Evolutionary conservation across 2,888 invertebrate species (phyloP), one percentile per base, ranked within the genome.

Genomic region (Limnephilus lunatus): DNA sequence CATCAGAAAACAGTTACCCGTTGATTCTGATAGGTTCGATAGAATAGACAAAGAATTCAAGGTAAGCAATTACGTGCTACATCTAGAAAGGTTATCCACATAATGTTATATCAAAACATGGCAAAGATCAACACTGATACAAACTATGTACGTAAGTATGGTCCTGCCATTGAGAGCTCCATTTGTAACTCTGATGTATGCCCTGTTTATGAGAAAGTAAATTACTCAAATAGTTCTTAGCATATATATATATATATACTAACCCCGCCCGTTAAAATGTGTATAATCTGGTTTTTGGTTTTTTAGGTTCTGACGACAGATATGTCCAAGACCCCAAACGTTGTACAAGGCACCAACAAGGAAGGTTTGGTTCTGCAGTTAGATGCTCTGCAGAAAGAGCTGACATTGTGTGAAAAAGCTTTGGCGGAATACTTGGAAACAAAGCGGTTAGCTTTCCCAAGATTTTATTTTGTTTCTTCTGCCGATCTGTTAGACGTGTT

Each of bases 381-480:
- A 85, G 99, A 99, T 94, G 96, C 96, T 90, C 95, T 99, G 88
- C 99, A 99, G 95, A 97, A 97, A 94, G 98, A 98, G 95, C 96
- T 99, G 93, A 97, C 98, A 0, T 96, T 99, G 48, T 99, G 99
- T 95, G 99, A 99, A 95, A 99, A 99, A 95, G 99, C 99, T 15
- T 96, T 99, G 93, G 99, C 99, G 39, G 99, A 99, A 95, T 99
- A 99, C 95, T 96, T 99, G 94, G 99, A 99, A 96, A 99, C 99
- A 0, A 99, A 99, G 95, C 97, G 99, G 94, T 96, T 99, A 91
- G 99, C 99, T 5, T 99, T 99, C 96, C 99, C 99, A 30, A 96
- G 98, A 94, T 99, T 99, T 96, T 99, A 99, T 96, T 99, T 99
- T 95, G 99, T 99, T 1, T 99, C 99, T 14, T 99, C 99, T 14